A percentile compares a stretch with the other conserved stretches of the same genome.
Evolutionary conservation across 2,113 vertebrate genomes (phyloP).

Genomic region (Microcebus tavaratra): DNA sequence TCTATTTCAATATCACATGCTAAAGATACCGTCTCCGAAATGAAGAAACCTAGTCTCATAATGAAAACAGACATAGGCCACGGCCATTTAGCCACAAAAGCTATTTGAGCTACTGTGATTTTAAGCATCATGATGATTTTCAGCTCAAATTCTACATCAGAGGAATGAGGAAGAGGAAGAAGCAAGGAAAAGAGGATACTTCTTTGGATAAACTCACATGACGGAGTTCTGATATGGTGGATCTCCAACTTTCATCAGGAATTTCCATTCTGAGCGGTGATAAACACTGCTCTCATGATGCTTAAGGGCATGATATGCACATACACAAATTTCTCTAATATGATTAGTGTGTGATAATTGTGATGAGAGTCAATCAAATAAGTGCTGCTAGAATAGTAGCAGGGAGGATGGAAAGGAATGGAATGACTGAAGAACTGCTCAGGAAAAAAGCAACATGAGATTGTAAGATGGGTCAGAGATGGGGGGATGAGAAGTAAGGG

Average conservation of each 20-base stretch:
- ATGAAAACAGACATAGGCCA: background rate
- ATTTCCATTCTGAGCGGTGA: background rate
- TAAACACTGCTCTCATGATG: background rate
- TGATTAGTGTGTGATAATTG: background rate
- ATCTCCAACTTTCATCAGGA: background rate
- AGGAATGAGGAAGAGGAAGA: background rate
- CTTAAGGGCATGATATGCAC: background rate
- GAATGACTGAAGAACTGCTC: background rate
- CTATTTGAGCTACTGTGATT: background rate
- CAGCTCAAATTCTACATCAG: background rate
- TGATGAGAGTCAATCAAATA: background rate
- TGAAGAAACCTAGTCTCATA: background rate
- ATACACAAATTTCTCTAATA: background rate
- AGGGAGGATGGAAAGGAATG: rapidly evolving
- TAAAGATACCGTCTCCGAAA: background rate
- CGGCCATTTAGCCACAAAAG: background rate
- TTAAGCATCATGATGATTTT: background rate
- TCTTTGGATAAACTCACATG: background rate
- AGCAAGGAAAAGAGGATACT: background rate
- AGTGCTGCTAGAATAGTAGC: background rate
- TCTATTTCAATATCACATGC: background rate
- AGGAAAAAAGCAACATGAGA: background rate
- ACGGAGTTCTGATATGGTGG: background rate
- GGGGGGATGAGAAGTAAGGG: background rate
- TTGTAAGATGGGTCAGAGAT: background rate